Evolutionary conservation across 2,888 invertebrate species (phyloP).

Genomic region (Ophioninae sp.): DNA sequence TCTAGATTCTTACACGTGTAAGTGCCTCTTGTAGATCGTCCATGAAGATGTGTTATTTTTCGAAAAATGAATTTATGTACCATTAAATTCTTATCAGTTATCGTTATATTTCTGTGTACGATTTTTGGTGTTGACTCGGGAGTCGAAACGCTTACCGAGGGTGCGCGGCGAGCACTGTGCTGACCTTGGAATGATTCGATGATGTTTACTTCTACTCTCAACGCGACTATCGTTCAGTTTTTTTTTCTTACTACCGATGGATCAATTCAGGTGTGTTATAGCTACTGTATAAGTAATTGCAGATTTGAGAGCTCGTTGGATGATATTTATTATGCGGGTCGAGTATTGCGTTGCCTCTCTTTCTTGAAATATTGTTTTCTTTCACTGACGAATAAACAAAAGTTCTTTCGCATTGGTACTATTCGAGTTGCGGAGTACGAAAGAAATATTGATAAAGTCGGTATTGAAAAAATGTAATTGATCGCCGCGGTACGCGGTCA

Average conservation of each 20-base stretch:
- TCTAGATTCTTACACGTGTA: conserved; percentile 46
- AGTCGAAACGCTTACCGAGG: conserved; percentile 24
- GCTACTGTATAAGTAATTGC: not conserved
- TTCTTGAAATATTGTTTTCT: no score
- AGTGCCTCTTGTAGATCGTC: conserved; percentile 50
- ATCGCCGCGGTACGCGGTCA: no score
- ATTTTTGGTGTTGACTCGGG: conserved; percentile 11
- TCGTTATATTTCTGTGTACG: not conserved
- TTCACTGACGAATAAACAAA: no score
- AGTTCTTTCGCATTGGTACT: no score
- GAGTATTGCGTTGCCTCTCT: no score
- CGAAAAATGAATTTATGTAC: conserved; percentile 5
- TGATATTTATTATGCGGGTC: no score
- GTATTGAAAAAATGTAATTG: no score
- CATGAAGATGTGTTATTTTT: conserved; percentile 30
- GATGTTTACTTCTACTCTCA: conserved; percentile 32
- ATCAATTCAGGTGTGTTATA: not conserved
- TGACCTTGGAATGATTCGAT: conserved; percentile 12
- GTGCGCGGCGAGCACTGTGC: not conserved
- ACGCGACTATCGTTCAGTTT: not conserved
- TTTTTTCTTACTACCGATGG: not conserved
- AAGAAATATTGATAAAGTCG: no score
- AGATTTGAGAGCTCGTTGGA: no score
- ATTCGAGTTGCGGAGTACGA: no score
- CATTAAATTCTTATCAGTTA: conserved; percentile 6